phyloP scores from a whole-genome alignment of 2,113 vertebrate species.

The Myocastor coypus region DNA sequence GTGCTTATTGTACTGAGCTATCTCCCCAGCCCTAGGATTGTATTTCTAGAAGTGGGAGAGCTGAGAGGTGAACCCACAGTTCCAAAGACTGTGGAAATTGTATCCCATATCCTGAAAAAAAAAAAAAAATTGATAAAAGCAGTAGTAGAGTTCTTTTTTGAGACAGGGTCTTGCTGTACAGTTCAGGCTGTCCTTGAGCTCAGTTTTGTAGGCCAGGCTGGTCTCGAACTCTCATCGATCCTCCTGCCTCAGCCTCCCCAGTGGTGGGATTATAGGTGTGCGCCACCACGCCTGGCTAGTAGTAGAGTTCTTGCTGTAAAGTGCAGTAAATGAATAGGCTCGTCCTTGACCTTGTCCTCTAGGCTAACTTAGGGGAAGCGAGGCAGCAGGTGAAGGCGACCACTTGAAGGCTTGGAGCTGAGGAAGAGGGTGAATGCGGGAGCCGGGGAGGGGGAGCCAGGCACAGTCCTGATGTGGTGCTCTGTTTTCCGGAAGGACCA shows the following conservation, averaged over 20 bases:
- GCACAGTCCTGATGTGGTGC: background rate
- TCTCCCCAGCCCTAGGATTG: too few relatives aligned
- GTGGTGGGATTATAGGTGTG: too few relatives aligned
- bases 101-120: background rate
- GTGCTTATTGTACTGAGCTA: too few relatives aligned
- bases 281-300: too few relatives aligned
- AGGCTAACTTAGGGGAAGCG: background rate
- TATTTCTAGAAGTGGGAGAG: background rate
- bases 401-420: background rate
- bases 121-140: background rate
- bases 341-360: background rate
- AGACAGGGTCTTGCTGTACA: too few relatives aligned
- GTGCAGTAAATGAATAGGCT: background rate
- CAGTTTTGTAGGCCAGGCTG: too few relatives aligned
- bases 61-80: background rate
- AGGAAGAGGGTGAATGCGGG: background rate
- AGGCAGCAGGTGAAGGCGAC: background rate
- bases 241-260: too few relatives aligned
- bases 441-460: background rate
- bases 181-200: too few relatives aligned
- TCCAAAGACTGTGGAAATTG: background rate
- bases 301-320: background rate
- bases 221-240: too few relatives aligned
- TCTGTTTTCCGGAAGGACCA: background rate
- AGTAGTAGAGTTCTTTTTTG: background rate